Evolutionary conservation across 2,797 vertebrate species (phyloP), one percentile per base, ranked within the genome.

Genomic region (Pteronotus mesoamericanus): DNA sequence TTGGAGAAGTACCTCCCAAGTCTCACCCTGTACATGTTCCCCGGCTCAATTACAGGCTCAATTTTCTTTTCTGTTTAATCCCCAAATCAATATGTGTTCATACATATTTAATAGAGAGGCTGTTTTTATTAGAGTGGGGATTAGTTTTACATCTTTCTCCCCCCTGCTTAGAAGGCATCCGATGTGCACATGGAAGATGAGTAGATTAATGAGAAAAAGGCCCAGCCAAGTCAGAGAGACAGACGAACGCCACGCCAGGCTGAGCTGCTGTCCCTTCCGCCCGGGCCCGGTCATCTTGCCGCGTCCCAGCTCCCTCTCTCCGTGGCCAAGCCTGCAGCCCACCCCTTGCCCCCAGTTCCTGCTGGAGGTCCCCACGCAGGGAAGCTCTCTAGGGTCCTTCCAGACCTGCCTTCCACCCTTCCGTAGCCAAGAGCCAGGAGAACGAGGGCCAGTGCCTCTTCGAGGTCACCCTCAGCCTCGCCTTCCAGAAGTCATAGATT

Each of bases 31-130:
- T n/a, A 80, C 92, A 97, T 91, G 96, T 74, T 97, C 95, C 89
- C 90, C 4, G 2, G 95, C 96, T 97, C 97, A 96, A 97, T 98
- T 97, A 97, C 61, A 94, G 96, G 95, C 96, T 97, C 97, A 97
- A 97, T 97, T 97, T 97, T 97, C 96, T 97, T 96, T 97, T 93
- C 96, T 34, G 91, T 96, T 96, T 97, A 98, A 98, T 98, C 97
- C 96, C 79, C 95, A 97, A 95, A 98, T 97, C 97, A 97, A 97
- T 97, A 97, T 97, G 96, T 95, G 92, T 97, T 97, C 97, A 97
- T 97, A 96, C 97, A 97, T 97, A 97, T 97, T 74, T 39, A 97
- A 95, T 95, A 51, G 42, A 92, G 94, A 92, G 96, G 90, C 96
- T 94, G 96, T 97, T 97, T 96, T 97, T 97, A 95, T 96, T 89